phyloP scores from a whole-genome alignment of 2,888 invertebrate species.

The Xestia ashworthii region DNA sequence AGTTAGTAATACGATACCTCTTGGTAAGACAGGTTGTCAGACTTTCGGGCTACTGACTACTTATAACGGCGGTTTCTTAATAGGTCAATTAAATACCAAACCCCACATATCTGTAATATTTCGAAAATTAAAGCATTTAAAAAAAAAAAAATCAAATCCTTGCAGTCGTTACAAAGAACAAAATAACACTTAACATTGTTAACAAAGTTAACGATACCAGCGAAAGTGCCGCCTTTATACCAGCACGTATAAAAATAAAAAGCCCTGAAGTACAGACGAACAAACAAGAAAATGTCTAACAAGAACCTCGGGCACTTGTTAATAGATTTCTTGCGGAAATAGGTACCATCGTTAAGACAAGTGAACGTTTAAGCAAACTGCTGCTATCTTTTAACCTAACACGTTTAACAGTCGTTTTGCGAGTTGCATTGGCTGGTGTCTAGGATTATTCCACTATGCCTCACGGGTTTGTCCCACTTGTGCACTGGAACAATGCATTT shows the following conservation, averaged over 20 bases:
- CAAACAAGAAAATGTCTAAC: constrained; percentile 46
- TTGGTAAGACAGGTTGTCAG: no score
- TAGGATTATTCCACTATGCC: not conserved
- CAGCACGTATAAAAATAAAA: constrained; percentile 36
- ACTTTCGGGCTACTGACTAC: no score
- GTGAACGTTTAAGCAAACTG: constrained; percentile 59
- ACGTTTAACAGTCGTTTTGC: constrained; percentile 46
- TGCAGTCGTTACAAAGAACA: not conserved
- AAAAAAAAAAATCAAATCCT: no score
- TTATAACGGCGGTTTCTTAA: no score
- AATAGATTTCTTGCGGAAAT: constrained; percentile 56
- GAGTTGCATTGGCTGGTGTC: constrained; percentile 32
- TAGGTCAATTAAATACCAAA: not conserved
- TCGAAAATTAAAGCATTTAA: no score
- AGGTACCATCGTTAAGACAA: constrained; percentile 47
- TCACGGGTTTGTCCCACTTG: not conserved
- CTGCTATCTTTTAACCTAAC: constrained; percentile 54
- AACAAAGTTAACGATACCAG: not conserved
- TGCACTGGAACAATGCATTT: not conserved
- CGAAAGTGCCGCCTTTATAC: not conserved
- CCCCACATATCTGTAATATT: no score
- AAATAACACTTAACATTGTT: not conserved
- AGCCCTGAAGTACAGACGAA: constrained; percentile 5
- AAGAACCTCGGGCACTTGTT: constrained; percentile 30
- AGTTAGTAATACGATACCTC: no score